Conservation (phyloP, 2,113 vertebrate species). For the Anser brachyrhynchus region DNA sequence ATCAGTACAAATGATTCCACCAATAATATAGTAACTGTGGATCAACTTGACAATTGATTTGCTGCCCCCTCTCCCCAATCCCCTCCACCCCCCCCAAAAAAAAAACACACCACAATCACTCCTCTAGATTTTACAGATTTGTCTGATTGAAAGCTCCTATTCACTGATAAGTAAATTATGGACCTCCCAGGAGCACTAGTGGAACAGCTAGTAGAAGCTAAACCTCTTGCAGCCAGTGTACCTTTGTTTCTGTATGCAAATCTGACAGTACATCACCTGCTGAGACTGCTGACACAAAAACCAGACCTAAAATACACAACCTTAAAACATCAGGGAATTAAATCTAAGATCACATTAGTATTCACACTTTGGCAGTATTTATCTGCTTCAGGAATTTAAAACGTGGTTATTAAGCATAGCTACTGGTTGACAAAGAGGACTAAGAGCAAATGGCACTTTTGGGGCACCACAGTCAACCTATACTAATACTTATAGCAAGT, state of each 20-base stretch:
- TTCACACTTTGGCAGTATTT: background rate
- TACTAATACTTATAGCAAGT: rapidly evolving
- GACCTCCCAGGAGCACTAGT: background rate
- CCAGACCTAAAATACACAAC: background rate
- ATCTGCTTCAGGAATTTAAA: background rate
- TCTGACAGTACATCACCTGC: background rate
- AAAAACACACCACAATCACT: background rate
- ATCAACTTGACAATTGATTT: background rate
- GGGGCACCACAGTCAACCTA: background rate
- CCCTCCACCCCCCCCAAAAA: background rate
- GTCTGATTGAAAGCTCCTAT: background rate
- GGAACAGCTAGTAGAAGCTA: background rate
- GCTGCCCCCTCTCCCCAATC: background rate
- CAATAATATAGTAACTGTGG: background rate
- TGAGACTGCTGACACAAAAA: background rate
- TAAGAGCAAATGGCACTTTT: background rate
- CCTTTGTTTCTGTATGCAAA: background rate
- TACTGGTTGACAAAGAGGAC: background rate
- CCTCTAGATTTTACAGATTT: background rate
- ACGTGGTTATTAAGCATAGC: background rate
- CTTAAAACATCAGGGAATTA: background rate
- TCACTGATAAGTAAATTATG: background rate
- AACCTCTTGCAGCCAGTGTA: background rate
- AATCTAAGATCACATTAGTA: background rate
- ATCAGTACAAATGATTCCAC: background rate